Percentiles rank a stretch among this genome's conserved stretches.
phyloP scores from a whole-genome alignment of 2,888 invertebrate species.

The Patella pellucida region DNA sequence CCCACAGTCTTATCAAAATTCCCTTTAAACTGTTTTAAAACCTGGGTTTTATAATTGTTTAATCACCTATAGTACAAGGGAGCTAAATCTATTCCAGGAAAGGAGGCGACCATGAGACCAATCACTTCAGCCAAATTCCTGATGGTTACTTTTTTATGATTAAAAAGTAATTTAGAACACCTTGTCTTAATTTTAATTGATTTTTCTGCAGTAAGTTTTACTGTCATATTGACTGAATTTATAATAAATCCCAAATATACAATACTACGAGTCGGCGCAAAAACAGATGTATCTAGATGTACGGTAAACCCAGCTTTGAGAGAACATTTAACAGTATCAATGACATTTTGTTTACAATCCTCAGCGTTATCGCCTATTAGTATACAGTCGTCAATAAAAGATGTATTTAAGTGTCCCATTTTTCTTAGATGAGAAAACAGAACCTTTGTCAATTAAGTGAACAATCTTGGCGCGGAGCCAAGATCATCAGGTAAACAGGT shows the following conservation, averaged over 20 bases:
- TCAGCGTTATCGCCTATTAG: slow-evolving; percentile 1
- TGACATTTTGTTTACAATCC: slow-evolving; percentile 9
- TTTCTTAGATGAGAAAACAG: slow-evolving; percentile 18
- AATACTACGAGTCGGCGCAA: slow-evolving; percentile 12
- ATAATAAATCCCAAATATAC: slow-evolving; percentile 15
- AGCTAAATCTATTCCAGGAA: no score
- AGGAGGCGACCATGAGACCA: no score
- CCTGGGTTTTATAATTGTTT: neutral
- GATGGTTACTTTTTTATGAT: no score
- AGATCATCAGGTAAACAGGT: slow-evolving; percentile 14
- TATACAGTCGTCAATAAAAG: slow-evolving; percentile 20
- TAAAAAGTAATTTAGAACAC: no score
- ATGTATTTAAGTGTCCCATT: slow-evolving; percentile 12
- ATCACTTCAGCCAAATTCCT: no score
- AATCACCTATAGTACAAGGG: no score
- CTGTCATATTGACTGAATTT: slow-evolving; percentile 14
- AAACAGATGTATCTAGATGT: slow-evolving; percentile 2
- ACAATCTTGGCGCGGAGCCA: neutral
- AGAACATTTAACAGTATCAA: neutral
- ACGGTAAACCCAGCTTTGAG: slow-evolving; percentile 11
- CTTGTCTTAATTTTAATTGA: no score
- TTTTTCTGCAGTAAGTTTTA: no score
- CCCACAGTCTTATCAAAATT: neutral
- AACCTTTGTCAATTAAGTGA: neutral
- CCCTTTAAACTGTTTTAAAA: neutral